Percentiles rank a stretch among this genome's conserved stretches.
These are phyloP conservation scores for Andrena bicolor DNA, from an alignment of 2,888 invertebrate species.

Conservation along the genomic window DNA sequence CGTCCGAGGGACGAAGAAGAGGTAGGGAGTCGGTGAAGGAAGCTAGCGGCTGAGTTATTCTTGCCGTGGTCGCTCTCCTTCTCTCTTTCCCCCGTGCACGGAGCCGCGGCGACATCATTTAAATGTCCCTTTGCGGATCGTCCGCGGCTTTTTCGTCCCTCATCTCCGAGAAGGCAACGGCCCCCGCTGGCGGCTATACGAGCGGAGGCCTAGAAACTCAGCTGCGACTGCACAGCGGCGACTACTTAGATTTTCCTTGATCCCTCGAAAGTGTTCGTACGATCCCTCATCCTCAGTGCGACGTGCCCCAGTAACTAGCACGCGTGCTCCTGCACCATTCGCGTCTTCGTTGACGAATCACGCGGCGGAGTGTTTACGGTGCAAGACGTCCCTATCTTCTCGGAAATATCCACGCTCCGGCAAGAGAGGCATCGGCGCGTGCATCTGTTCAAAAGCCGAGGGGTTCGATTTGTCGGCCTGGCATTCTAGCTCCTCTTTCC, in stretches of 20 bases:
- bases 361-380: not conserved
- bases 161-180: slow-evolving; percentile 80
- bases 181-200: slow-evolving; percentile 65
- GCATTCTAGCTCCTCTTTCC: slow-evolving; percentile 39
- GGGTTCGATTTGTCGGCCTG: slow-evolving; percentile 26
- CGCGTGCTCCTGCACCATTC: not conserved
- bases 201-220: slow-evolving; percentile 72
- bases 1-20: slow-evolving; percentile 10
- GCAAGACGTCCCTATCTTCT: not conserved
- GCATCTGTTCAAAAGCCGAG: slow-evolving; percentile 7
- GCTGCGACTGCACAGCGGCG: slow-evolving; percentile 57
- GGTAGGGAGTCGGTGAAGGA: slow-evolving; percentile 45
- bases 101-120: slow-evolving; percentile 82
- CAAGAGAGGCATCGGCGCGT: not conserved
- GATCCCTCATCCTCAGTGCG: not conserved
- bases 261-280: not conserved
- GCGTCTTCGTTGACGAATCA: not conserved
- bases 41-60: slow-evolving; percentile 81
- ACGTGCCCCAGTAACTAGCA: not conserved
- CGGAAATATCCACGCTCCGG: not conserved
- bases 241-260: slow-evolving; percentile 61
- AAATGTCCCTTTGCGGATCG: slow-evolving; percentile 82
- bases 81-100: slow-evolving; percentile 48
- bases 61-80: slow-evolving; percentile 59
- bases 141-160: slow-evolving; percentile 82